phyloP scores from a whole-genome alignment of 2,888 invertebrate species.

The Schizotus pectinicornis region DNA sequence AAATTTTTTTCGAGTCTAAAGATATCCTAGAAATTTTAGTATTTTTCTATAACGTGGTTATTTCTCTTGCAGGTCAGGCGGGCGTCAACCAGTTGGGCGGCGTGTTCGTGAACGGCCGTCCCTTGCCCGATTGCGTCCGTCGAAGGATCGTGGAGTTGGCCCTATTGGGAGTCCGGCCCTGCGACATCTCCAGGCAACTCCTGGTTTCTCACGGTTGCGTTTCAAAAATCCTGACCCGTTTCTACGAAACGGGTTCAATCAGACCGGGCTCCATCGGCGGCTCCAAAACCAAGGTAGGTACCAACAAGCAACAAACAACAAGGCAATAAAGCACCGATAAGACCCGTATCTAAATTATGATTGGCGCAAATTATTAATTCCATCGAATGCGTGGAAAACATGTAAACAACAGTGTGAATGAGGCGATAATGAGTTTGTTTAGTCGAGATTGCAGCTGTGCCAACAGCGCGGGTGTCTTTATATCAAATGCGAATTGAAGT shows the following conservation, averaged over 20 bases:
- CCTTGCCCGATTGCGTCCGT: conserved; percentile 92
- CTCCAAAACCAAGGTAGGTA: conserved; percentile 83
- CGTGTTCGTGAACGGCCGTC: conserved; percentile 97
- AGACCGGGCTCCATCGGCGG: conserved; percentile 95
- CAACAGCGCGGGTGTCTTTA: neutral
- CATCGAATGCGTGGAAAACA: conserved; percentile 15
- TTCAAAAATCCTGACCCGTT: conserved; percentile 94
- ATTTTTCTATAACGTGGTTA: conserved; percentile 9
- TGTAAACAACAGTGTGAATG: conserved; percentile 21
- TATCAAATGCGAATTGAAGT: neutral
- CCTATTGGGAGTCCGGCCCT: conserved; percentile 91
- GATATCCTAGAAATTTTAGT: neutral
- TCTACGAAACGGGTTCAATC: conserved; percentile 96
- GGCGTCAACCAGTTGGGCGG: conserved; percentile 97
- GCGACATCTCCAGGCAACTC: conserved; percentile 94
- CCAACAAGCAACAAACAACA: conserved; percentile 7
- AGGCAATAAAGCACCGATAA: conserved; percentile 9
- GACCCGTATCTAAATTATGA: conserved; percentile 12
- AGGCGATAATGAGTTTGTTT: conserved; percentile 23
- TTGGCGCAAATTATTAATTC: conserved; percentile 19
- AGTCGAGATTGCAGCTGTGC: conserved; percentile 27
- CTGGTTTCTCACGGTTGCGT: conserved; percentile 97
- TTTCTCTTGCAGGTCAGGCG: conserved; percentile 77
- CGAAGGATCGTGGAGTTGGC: conserved; percentile 94
- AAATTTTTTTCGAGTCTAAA: too few relatives aligned